phyloP scores from a whole-genome alignment of 2,113 vertebrate species.

The Perca schrenkii region DNA sequence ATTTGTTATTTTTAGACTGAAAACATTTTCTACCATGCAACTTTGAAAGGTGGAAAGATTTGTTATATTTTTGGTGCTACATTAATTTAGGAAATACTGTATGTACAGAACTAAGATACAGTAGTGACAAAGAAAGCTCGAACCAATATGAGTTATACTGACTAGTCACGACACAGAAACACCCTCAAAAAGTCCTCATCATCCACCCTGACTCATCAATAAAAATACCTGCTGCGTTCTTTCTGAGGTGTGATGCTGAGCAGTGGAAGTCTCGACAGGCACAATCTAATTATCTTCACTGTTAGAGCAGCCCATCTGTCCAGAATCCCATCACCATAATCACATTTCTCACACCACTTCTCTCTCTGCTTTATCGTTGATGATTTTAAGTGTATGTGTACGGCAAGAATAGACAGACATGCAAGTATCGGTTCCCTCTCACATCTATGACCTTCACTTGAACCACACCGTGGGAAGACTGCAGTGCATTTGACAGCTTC shows the following conservation, averaged over 20 bases:
- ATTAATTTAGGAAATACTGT: not conserved
- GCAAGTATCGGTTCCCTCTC: constrained; percentile 2
- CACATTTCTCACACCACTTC: constrained; percentile 24
- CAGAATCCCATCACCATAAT: constrained; percentile 25
- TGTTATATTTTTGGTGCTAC: not conserved
- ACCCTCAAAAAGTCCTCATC: constrained; percentile 15
- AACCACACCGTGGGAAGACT: constrained; percentile 34
- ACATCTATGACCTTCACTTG: constrained; percentile 45
- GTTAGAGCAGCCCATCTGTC: constrained; percentile 32
- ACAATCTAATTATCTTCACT: constrained; percentile 45
- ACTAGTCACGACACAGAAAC: constrained; percentile 31
- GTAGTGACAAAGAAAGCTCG: constrained; percentile 13
- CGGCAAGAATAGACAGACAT: constrained; percentile 1
- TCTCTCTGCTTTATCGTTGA: not conserved
- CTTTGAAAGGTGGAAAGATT: not conserved
- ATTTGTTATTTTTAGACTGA: not conserved
- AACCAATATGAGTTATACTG: constrained; percentile 38
- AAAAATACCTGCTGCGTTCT: not conserved
- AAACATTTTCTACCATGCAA: not conserved
- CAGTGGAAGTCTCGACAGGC: not conserved
- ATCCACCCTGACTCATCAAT: constrained; percentile 25
- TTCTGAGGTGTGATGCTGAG: constrained; percentile 29
- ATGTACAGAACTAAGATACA: not conserved
- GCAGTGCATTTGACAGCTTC: constrained; percentile 33
- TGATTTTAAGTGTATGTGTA: not conserved